Evolutionary conservation across 2,113 vertebrate species (phyloP).

Genomic region (Mixornis gularis): DNA sequence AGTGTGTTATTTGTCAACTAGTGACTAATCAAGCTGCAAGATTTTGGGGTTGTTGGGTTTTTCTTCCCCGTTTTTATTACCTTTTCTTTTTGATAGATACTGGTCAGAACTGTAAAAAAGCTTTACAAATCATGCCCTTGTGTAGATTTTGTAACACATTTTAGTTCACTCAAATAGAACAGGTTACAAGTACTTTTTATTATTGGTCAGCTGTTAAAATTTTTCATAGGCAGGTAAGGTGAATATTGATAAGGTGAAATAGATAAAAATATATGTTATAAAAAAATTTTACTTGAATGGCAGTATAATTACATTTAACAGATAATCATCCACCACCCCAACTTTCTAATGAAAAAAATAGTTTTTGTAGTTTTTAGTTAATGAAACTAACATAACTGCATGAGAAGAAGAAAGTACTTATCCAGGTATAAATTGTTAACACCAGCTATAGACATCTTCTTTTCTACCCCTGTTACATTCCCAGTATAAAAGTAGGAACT

Average conservation of each 20-base stretch:
- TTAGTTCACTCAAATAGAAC: background rate
- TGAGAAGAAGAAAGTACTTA: conserved; percentile 36
- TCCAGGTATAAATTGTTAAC: conserved; percentile 42
- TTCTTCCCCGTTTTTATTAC: background rate
- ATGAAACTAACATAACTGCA: conserved; percentile 53
- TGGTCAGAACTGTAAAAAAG: background rate
- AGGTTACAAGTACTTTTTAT: background rate
- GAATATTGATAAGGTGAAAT: background rate
- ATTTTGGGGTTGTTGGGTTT: background rate
- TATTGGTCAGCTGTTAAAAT: background rate
- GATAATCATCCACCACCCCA: background rate
- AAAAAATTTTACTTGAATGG: conserved; percentile 17
- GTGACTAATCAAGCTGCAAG: background rate
- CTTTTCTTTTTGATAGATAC: background rate
- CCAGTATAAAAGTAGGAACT: conserved; percentile 50
- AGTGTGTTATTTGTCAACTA: background rate
- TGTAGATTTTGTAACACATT: background rate
- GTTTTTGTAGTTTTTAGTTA: conserved; percentile 12
- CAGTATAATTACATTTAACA: conserved; percentile 23
- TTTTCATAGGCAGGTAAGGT: background rate
- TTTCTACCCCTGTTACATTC: conserved; percentile 34
- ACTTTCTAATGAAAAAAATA: background rate
- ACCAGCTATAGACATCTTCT: conserved; percentile 9
- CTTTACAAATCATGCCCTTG: background rate
- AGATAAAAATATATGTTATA: background rate